Base-by-base conservation (phyloP, 2,113 vertebrate genomes). In the Porphyrio hochstetteri region DNA sequence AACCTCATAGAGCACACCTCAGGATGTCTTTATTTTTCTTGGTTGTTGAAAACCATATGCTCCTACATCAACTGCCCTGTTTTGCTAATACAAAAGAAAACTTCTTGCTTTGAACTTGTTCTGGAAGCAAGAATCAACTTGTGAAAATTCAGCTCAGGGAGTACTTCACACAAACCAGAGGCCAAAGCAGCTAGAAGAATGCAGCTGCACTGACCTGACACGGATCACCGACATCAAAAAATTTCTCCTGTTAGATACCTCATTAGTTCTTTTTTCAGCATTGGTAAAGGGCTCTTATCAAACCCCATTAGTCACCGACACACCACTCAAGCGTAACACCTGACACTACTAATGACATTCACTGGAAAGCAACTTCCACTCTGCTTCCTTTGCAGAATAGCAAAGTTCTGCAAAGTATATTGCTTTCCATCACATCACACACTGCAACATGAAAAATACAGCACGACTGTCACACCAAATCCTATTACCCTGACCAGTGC, bases 101-200 rank as follows among this genome's bases (percentile, higher is more conserved):
- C 67, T 59, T 94, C 88, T 75, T 88, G 79, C 92, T 94, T 88
- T 94, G 88, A 96, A 94, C 88, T 94, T 75, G 44, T 44, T 88
- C 35, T 53, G 81, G 48, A 50, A 92, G 86, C 93, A 96, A 96
- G 88, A 96, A 96, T 38, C 76, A 65, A 95, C 95, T 86, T 94
- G 92, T 78, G 80, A 90, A 83, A 84, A 71, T 89, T 82, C 82
- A 84, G 76, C 88, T 90, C 33, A 44, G 86, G 79, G 50, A 83
- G 28, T 44, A 70, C 31, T 77, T 90, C 56, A 57, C 29, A 60
- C 18, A 82, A 72, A 89, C 77, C 35, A 82, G 86, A 88, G 86
- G 71, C 68, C 88, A 94, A 53, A 93, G 56, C 44, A 87, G 61
- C 33, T 33, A 67, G 36, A 55, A 80, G 53, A 92, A 87, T 9